Evolutionary conservation across 1,140 invertebrate species (phyloP).

Genomic region (Drosophila prosaltans): DNA sequence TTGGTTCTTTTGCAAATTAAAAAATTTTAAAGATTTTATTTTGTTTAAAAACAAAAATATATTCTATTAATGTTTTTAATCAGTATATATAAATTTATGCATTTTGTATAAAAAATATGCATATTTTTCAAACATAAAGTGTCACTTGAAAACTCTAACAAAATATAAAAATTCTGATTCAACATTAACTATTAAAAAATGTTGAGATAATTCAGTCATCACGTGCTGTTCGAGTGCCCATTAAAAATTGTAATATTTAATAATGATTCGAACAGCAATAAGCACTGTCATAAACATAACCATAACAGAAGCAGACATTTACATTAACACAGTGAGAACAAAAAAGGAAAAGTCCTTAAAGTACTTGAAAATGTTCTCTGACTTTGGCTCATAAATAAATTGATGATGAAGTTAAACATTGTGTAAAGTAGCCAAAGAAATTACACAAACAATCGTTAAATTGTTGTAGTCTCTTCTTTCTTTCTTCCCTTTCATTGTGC

Average conservation of each 20-base stretch:
- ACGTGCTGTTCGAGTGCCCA: background rate
- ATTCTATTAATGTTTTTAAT: no score
- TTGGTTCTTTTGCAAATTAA: no score
- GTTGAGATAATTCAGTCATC: background rate
- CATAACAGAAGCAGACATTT: constrained; percentile 35
- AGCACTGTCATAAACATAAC: constrained; percentile 33
- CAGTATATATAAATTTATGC: no score
- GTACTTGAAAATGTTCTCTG: constrained; percentile 33
- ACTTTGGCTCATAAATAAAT: constrained; percentile 49
- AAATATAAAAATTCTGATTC: background rate
- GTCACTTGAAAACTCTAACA: background rate
- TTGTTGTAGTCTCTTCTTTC: background rate
- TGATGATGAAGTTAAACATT: constrained; percentile 65
- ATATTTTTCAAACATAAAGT: no score
- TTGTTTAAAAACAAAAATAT: no score
- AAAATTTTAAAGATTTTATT: no score
- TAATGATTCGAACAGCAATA: constrained; percentile 23
- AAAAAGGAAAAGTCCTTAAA: background rate
- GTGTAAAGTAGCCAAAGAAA: constrained; percentile 22
- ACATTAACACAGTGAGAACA: constrained; percentile 21
- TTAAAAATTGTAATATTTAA: background rate
- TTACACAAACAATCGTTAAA: constrained; percentile 7
- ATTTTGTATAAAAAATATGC: no score
- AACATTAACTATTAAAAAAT: background rate
- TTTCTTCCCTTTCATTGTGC: background rate